A percentile compares a stretch with the other conserved stretches of the same genome.
phyloP scores from a whole-genome alignment of 2,797 vertebrate species.

The Eurystomus glaucurus region DNA sequence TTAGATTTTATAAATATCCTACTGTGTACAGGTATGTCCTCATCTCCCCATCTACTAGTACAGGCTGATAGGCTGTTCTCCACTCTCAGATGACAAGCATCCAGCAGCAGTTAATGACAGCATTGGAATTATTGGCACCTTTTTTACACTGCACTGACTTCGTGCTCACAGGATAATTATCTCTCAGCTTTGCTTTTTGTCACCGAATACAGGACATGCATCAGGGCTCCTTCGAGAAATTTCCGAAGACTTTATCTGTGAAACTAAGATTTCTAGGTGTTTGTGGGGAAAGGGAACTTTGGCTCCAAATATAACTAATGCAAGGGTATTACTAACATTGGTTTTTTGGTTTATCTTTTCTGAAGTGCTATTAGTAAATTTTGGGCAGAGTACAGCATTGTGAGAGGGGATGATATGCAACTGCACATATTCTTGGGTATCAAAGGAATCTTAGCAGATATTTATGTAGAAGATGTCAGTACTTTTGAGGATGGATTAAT shows the following conservation, averaged over 20 bases:
- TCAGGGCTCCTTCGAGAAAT: background rate
- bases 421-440: background rate
- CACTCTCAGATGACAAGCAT: background rate
- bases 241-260: background rate
- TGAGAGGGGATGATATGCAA: background rate
- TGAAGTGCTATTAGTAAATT: background rate
- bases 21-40: conserved; percentile 20
- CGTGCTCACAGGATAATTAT: conserved; percentile 35
- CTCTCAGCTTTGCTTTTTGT: background rate
- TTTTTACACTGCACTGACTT: background rate
- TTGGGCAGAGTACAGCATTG: background rate
- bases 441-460: background rate
- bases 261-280: background rate
- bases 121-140: conserved; percentile 22
- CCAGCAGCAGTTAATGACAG: conserved; percentile 37
- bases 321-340: background rate
- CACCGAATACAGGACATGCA: background rate
- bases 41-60: background rate
- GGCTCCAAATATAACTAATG: background rate
- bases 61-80: background rate
- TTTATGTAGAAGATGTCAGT: background rate
- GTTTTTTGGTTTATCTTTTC: background rate
- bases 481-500: background rate
- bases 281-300: background rate
- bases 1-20: conserved; percentile 69